Percentiles rank a stretch among this genome's conserved stretches.
Evolutionary conservation across 2,797 vertebrate genomes (phyloP).

Genomic region (Poecilia wingei): DNA sequence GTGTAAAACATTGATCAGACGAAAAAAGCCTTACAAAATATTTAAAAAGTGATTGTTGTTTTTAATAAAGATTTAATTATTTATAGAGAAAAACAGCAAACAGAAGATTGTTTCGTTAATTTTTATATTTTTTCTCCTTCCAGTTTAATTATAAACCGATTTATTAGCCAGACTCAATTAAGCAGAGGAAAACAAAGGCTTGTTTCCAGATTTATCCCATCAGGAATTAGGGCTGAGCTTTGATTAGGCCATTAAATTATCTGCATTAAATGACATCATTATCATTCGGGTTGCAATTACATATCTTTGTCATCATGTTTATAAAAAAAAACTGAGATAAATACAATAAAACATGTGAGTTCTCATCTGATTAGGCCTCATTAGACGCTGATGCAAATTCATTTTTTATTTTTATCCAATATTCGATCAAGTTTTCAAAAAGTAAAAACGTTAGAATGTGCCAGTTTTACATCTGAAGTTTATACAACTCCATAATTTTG

Average conservation of each 20-base stretch:
- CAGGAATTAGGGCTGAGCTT: slow-evolving; percentile 7
- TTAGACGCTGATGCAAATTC: not conserved
- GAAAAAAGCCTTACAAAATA: not conserved
- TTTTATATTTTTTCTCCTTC: not conserved
- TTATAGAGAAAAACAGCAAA: not conserved
- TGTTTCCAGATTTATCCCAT: slow-evolving; percentile 14
- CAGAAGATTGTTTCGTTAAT: not conserved
- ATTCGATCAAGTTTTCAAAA: too few species aligned
- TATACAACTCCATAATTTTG: too few species aligned
- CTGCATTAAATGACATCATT: not conserved
- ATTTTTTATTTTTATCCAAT: too few species aligned
- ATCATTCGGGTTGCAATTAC: slow-evolving; percentile 10
- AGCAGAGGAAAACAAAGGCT: not conserved
- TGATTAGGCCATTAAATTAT: not conserved
- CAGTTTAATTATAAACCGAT: not conserved
- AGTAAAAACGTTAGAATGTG: too few species aligned
- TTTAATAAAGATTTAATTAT: not conserved
- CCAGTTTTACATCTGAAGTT: too few species aligned
- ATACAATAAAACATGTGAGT: not conserved
- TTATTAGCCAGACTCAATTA: not conserved
- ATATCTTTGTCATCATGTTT: slow-evolving; percentile 6
- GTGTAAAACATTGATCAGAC: not conserved
- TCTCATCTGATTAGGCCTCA: not conserved
- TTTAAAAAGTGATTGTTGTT: not conserved
- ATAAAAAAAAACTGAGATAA: slow-evolving; percentile 1